Percentiles rank a stretch among this genome's conserved stretches.
Conservation (phyloP, 2,797 vertebrate species). For the Micropoecilia bifurca region DNA sequence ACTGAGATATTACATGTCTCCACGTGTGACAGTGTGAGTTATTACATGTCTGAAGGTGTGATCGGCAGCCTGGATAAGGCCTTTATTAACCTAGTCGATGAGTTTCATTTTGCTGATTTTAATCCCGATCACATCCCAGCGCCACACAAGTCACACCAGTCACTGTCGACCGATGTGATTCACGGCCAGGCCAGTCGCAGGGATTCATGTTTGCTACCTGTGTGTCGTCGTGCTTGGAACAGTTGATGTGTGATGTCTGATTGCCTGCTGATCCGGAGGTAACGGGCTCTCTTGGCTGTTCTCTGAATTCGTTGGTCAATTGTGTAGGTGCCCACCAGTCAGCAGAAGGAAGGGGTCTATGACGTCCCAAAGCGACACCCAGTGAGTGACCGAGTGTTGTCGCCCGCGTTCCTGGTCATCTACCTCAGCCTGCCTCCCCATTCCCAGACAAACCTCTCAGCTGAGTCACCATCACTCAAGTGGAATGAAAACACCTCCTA, state of each 20-base stretch:
- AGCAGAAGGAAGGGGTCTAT: slow-evolving; percentile 99
- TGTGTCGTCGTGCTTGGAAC: slow-evolving; percentile 35
- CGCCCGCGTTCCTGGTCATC: slow-evolving; percentile 40
- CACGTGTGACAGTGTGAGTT: slow-evolving; percentile 71
- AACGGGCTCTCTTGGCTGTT: slow-evolving; percentile 63
- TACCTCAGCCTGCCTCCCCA: slow-evolving; percentile 66
- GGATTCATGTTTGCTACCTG: slow-evolving; percentile 26
- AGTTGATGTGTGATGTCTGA: slow-evolving; percentile 36
- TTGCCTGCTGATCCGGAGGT: slow-evolving; percentile 52
- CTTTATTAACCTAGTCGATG: slow-evolving; percentile 66
- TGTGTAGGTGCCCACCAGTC: slow-evolving; percentile 97
- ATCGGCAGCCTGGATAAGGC: slow-evolving; percentile 68
- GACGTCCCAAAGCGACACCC: slow-evolving; percentile 99
- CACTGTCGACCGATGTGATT: slow-evolving; percentile 47
- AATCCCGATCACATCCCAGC: slow-evolving; percentile 63
- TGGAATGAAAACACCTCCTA: slow-evolving; percentile 8
- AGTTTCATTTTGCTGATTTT: slow-evolving; percentile 67
- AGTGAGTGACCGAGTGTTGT: slow-evolving; percentile 93
- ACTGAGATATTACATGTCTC: slow-evolving; percentile 69
- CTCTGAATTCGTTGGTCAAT: slow-evolving; percentile 73
- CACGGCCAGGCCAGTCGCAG: slow-evolving; percentile 27
- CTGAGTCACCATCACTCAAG: neutral
- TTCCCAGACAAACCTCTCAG: slow-evolving; percentile 83
- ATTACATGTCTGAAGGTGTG: slow-evolving; percentile 71
- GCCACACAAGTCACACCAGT: slow-evolving; percentile 17